These are phyloP conservation scores for Epirrhoe alternata DNA, from an alignment of 2,888 invertebrate genomes.

Conservation along the genomic window DNA sequence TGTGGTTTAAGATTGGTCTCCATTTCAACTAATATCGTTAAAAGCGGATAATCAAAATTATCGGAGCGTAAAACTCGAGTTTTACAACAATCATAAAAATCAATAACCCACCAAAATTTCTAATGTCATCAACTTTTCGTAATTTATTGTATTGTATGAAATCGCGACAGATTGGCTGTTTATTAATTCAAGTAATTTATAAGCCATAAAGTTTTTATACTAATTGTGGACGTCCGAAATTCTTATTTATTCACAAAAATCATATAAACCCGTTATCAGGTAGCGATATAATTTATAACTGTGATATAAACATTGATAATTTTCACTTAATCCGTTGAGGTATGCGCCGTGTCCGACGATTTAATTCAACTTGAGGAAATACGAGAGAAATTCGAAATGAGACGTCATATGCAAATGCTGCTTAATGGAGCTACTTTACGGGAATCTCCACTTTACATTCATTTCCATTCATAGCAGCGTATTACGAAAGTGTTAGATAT, in stretches of 20 bases:
- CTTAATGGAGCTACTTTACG: conserved; percentile 64
- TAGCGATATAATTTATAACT: conserved; percentile 58
- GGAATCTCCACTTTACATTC: conserved; percentile 66
- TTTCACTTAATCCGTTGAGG: conserved; percentile 66
- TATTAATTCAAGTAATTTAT: conserved; percentile 37
- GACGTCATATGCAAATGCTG: conserved; percentile 65
- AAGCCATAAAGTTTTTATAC: conserved; percentile 33
- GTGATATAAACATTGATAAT: conserved; percentile 67
- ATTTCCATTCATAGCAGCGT: conserved; percentile 63
- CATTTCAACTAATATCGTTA: conserved; percentile 8
- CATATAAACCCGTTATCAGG: conserved; percentile 55
- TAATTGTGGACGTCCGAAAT: conserved; percentile 37
- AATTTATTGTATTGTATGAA: conserved; percentile 16
- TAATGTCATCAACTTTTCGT: conserved; percentile 19
- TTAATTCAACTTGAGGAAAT: conserved; percentile 56
- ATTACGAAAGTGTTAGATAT: conserved; percentile 42
- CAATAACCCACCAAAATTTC: conserved; percentile 14
- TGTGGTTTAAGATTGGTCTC: conserved; percentile 2
- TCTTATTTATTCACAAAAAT: conserved; percentile 54
- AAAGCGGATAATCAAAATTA: conserved; percentile 12
- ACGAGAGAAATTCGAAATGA: conserved; percentile 69
- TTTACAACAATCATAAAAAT: conserved; percentile 28
- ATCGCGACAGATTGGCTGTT: conserved; percentile 25
- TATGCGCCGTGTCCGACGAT: conserved; percentile 54
- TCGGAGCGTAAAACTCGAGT: neutral